Percentiles rank a stretch among this genome's conserved stretches.
Evolutionary conservation across 2,888 invertebrate species (phyloP).

Genomic region (Chaetoderma sp.): DNA sequence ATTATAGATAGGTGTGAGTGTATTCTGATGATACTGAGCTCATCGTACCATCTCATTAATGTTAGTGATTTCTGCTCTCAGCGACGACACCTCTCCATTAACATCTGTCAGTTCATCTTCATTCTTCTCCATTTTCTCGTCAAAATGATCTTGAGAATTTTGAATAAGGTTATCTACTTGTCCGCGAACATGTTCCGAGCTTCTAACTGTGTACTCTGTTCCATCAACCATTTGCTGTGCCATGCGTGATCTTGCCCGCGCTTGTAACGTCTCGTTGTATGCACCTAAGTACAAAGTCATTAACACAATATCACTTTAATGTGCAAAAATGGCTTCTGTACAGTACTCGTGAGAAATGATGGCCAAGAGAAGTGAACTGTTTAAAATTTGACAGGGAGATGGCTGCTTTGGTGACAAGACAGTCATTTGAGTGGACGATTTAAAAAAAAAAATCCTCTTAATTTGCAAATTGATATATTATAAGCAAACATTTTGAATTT

Average conservation of each 20-base stretch:
- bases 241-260: constrained; percentile 74
- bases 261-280: constrained; percentile 87
- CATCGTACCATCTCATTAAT: constrained; percentile 84
- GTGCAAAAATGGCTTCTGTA: too few relatives aligned
- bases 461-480: too few relatives aligned
- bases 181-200: constrained; percentile 67
- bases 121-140: constrained; percentile 79
- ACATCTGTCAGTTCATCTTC: constrained; percentile 79
- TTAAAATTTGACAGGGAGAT: background rate
- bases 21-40: too few relatives aligned
- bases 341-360: too few relatives aligned
- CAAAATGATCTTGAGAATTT: constrained; percentile 75
- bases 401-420: background rate
- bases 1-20: too few relatives aligned
- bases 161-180: constrained; percentile 53
- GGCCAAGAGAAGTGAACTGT: background rate
- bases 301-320: background rate
- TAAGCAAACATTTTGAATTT: too few relatives aligned
- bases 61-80: constrained; percentile 83
- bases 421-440: background rate
- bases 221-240: constrained; percentile 71
- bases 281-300: constrained; percentile 74
- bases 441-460: background rate
- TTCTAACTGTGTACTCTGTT: constrained; percentile 68
- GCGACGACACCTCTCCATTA: constrained; percentile 75